Evolutionary conservation across 2,888 invertebrate species (phyloP).

Genomic region (Conistra vaccinii): DNA sequence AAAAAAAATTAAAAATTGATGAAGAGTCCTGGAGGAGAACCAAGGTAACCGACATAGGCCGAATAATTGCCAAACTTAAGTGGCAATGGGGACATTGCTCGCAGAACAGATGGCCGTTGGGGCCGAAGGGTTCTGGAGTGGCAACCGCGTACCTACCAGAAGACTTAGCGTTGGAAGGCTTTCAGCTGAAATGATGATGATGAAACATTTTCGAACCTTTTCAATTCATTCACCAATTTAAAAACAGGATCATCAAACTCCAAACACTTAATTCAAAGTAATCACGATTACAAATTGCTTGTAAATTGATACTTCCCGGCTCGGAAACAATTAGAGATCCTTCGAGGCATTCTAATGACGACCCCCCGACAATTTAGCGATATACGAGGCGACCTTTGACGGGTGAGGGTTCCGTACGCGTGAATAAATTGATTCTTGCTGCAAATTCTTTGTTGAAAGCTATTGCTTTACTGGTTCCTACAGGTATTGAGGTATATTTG

Average conservation of each 20-base stretch:
- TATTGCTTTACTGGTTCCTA: constrained; percentile 15
- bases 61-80: no score
- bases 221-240: background rate
- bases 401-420: constrained; percentile 37
- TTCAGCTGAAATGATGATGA: no score
- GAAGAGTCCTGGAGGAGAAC: no score
- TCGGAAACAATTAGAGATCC: constrained; percentile 83
- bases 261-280: constrained; percentile 57
- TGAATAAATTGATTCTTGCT: constrained; percentile 61
- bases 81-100: no score
- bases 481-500: background rate
- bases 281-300: constrained; percentile 77
- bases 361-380: constrained; percentile 62
- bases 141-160: no score
- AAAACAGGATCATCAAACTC: constrained; percentile 31
- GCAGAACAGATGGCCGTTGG: no score
- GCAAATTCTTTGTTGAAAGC: constrained; percentile 46
- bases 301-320: constrained; percentile 83
- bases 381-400: constrained; percentile 66
- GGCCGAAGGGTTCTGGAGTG: no score
- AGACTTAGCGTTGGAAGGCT: no score
- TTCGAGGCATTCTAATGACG: constrained; percentile 76
- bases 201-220: background rate
- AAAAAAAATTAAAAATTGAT: no score
- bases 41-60: no score